Percentiles rank a stretch among this genome's conserved stretches.
phyloP scores from a whole-genome alignment of 2,888 invertebrate species.

The Phymatocera aterrima region DNA sequence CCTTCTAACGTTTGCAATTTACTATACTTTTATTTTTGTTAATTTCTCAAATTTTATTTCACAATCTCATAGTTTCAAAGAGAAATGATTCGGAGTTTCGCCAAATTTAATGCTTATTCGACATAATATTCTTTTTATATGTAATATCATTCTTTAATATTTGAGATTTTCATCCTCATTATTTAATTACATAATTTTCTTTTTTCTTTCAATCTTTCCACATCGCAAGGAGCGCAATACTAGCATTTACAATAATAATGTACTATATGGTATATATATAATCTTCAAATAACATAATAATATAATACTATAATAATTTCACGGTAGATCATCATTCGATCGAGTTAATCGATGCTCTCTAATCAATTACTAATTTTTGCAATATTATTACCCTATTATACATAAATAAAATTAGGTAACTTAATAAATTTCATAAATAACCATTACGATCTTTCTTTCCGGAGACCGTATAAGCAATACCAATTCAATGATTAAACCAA shows the following conservation, averaged over 20 bases:
- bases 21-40: conserved; percentile 42
- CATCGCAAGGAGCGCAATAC: no score
- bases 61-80: conserved; percentile 7
- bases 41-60: conserved; percentile 38
- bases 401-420: conserved; percentile 19
- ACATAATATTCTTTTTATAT: conserved; percentile 1
- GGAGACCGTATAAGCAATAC: no score
- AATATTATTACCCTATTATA: background rate
- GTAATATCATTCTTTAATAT: background rate
- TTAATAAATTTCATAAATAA: no score
- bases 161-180: conserved; percentile 24
- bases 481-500: no score
- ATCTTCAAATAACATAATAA: background rate
- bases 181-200: no score
- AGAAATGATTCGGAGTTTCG: background rate
- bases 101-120: background rate
- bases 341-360: background rate
- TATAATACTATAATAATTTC: conserved; percentile 23
- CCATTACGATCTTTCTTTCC: no score
- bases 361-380: conserved; percentile 8
- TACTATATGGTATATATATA: background rate
- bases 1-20: conserved; percentile 7
- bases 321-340: background rate
- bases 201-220: conserved; percentile 17
- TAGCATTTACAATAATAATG: background rate